Percentiles rank a stretch among this genome's conserved stretches.
These are phyloP conservation scores for Andrena minutula DNA, from an alignment of 2,888 invertebrate genomes.

Conservation along the genomic window DNA sequence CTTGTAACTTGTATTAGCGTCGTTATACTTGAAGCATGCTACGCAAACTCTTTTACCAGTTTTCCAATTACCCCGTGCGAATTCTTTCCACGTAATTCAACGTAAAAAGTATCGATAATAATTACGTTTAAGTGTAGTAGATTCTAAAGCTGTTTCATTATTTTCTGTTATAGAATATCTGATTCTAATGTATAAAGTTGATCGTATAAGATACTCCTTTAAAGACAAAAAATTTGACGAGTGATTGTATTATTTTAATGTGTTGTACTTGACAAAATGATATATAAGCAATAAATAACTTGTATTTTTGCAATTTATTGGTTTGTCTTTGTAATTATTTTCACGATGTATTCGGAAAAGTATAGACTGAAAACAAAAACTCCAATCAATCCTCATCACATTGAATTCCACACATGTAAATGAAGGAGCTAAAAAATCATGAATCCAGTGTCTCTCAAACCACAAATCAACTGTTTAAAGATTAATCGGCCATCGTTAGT, in stretches of 20 bases:
- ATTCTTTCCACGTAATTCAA: constrained; percentile 12
- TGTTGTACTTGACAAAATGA: constrained; percentile 31
- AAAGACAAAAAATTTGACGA: constrained; percentile 17
- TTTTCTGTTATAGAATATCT: constrained; percentile 18
- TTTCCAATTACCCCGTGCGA: not conserved
- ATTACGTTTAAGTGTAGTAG: not conserved
- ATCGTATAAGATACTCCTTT: constrained; percentile 5
- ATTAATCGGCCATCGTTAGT: not conserved
- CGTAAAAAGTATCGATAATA: constrained; percentile 7
- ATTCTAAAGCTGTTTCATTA: constrained; percentile 1
- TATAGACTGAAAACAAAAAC: not conserved
- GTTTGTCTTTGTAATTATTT: not conserved
- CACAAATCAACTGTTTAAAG: not conserved
- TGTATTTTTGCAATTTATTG: constrained; percentile 42
- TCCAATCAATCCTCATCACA: constrained; percentile 60
- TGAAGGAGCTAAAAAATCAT: constrained; percentile 57
- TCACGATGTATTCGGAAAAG: not conserved
- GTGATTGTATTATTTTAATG: constrained; percentile 42
- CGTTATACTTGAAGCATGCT: not conserved
- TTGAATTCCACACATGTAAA: constrained; percentile 71
- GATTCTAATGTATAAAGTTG: not conserved
- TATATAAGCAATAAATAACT: constrained; percentile 32
- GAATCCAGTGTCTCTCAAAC: constrained; percentile 63
- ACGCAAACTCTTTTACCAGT: not conserved
- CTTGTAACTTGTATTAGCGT: not conserved